Conservation (phyloP, 2,888 invertebrate species). For the Acronicta leporina region DNA sequence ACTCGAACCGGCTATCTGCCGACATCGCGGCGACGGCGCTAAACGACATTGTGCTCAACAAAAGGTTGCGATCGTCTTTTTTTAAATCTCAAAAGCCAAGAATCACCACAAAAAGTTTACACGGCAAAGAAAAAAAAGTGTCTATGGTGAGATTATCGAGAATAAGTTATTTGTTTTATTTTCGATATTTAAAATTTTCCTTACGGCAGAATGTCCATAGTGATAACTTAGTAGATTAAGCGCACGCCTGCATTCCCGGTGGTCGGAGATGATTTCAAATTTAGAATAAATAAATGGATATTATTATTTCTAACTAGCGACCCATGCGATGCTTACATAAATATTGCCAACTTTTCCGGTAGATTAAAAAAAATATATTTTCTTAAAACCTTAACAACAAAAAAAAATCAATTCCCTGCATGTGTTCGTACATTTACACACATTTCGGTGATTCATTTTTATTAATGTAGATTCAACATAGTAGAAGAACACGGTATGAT, state of each 20-base stretch:
- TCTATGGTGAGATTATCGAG: slow-evolving; percentile 33
- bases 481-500: too few relatives aligned
- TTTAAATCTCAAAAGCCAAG: slow-evolving; percentile 55
- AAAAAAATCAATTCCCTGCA: too few relatives aligned
- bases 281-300: neutral
- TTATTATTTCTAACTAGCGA: too few relatives aligned
- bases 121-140: slow-evolving; percentile 38
- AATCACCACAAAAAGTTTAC: slow-evolving; percentile 60
- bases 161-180: slow-evolving; percentile 24
- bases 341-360: too few relatives aligned
- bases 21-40: slow-evolving; percentile 75
- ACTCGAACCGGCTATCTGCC: slow-evolving; percentile 75
- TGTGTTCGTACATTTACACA: too few relatives aligned
- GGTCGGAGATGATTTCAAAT: slow-evolving; percentile 2
- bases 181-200: slow-evolving; percentile 15
- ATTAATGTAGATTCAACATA: too few relatives aligned
- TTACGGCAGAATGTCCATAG: neutral
- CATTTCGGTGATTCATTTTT: too few relatives aligned
- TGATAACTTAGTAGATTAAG: neutral
- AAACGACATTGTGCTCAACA: slow-evolving; percentile 71
- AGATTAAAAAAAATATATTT: too few relatives aligned
- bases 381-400: too few relatives aligned
- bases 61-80: slow-evolving; percentile 63
- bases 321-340: too few relatives aligned
- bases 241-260: neutral